Percentiles rank a stretch among this genome's conserved stretches.
These are phyloP conservation scores for Ailurus styani DNA, from an alignment of 2,113 vertebrate species.

Conservation along the genomic window DNA sequence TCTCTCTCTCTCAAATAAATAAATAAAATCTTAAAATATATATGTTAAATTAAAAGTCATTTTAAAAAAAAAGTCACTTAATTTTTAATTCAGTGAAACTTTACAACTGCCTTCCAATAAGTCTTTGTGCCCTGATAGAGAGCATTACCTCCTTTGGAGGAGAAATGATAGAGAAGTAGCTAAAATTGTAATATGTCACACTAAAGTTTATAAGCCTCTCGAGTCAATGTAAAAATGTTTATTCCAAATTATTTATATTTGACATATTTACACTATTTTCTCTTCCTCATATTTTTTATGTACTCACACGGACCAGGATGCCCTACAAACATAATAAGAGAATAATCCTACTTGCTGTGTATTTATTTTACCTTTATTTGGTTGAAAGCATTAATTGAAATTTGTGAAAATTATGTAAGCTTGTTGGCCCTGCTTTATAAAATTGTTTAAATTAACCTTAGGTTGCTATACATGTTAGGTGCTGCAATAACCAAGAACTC, in stretches of 20 bases:
- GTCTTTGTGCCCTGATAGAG: not conserved
- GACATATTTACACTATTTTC: not conserved
- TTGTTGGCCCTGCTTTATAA: not conserved
- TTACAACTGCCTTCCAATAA: not conserved
- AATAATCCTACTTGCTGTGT: not conserved
- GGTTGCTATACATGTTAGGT: not conserved
- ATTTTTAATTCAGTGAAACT: conserved; percentile 10
- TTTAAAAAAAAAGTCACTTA: not conserved
- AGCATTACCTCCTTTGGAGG: not conserved
- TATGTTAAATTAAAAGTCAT: no score
- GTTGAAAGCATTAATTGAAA: not conserved
- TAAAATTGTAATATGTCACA: not conserved
- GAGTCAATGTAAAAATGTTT: not conserved
- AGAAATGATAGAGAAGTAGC: not conserved
- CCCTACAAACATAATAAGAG: not conserved
- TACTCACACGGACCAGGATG: not conserved
- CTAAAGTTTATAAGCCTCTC: not conserved
- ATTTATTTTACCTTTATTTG: not conserved
- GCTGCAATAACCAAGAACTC: not conserved
- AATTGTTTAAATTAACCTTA: not conserved
- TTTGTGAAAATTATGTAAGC: not conserved
- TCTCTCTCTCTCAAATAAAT: no score
- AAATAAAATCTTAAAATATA: no score
- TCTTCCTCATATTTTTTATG: not conserved
- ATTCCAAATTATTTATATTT: not conserved